phyloP scores from a whole-genome alignment of 2,113 vertebrate genomes.

The Hystrix brachyura region DNA sequence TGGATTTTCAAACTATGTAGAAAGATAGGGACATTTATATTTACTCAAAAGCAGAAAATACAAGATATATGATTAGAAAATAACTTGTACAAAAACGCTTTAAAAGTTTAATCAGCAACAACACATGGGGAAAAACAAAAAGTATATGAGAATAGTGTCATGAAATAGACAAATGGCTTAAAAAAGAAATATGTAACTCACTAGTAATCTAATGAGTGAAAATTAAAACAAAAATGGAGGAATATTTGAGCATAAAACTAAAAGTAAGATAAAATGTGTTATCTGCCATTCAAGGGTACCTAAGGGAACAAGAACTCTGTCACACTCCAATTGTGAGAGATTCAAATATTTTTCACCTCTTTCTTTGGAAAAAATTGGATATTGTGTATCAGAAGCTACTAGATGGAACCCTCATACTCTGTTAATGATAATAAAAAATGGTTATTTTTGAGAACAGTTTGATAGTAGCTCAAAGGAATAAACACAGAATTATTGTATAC shows the following conservation, averaged over 20 bases:
- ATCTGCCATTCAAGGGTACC: neutral
- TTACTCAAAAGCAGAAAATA: neutral
- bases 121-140: neutral
- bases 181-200: neutral
- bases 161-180: neutral
- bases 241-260: constrained; percentile 6
- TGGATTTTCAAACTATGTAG: neutral
- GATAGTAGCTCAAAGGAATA: neutral
- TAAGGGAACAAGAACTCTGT: neutral
- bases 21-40: neutral
- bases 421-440: neutral
- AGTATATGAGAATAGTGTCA: neutral
- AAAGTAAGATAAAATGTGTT: neutral
- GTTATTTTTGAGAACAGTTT: neutral
- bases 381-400: neutral
- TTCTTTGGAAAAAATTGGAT: neutral
- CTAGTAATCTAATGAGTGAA: neutral
- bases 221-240: neutral
- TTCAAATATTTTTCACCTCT: neutral
- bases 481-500: neutral
- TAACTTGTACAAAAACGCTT: neutral
- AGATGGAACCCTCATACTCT: neutral
- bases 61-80: neutral
- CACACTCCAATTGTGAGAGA: neutral
- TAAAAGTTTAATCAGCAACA: constrained; percentile 15